Evolutionary conservation across 2,888 invertebrate genomes (phyloP), one percentile per base, ranked within the genome.

Genomic region (Mimas tiliae): DNA sequence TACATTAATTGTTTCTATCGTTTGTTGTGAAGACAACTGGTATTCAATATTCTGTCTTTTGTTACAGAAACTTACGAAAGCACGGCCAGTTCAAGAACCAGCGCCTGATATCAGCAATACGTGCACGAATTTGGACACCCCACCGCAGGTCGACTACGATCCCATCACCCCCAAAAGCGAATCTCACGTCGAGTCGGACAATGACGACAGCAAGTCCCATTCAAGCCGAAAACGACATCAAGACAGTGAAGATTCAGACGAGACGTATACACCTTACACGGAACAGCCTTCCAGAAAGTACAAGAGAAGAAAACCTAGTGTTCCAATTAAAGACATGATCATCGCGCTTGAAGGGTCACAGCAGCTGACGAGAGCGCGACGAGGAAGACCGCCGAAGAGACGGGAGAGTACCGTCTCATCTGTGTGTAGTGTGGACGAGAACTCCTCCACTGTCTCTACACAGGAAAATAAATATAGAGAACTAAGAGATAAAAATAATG

Each of bases 401-500:
- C 83, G 94, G 71, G 91, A 90, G 70, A 93, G 93, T 79, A 86
- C 84, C 14, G 86, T 92, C 65, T 93, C 92, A 27, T 91, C 91
- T 34, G 82, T 85, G 42, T 91, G 91, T 68, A 94, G 94, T 74
- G 72, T 87, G 78, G 93, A 84, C 81, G 94, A 86, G 66, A 91
- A 82, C 82, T 90, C 80, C 66, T 93, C 88, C 67, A 85, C 79
- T 65, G 78, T 82, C 55, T 91, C 93, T 69, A 88, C 88, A 69
- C 85, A 90, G 48, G 94, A 94, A 71, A 82, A 84, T 58, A 95
- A 94, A 72, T 96, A 97, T 82, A 91, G 96, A 64, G 96, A 96
- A 79, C 92, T 96, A 71, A 89, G 97, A 66, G 96, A 96, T 80
- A 96, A 96, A 82, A 97, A 97, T 86, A 97, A 97, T 82, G 96